phyloP scores from a whole-genome alignment of 2,888 invertebrate genomes.

The Nudaria mundana region DNA sequence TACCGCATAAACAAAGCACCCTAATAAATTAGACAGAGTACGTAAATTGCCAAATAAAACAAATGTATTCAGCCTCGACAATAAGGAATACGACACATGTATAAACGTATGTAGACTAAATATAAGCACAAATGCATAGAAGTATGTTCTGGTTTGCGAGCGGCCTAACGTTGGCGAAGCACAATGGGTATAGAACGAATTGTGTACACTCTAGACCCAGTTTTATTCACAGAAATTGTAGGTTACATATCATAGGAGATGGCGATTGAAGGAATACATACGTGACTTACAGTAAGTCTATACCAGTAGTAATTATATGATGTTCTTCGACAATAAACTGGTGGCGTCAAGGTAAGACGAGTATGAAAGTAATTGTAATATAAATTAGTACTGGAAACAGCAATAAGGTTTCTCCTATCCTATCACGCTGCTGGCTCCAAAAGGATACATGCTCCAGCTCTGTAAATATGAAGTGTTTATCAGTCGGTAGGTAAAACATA shows the following conservation, averaged over 20 bases:
- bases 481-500: no score
- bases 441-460: no score
- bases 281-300: no score
- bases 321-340: no score
- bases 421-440: no score
- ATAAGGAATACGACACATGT: constrained; percentile 31
- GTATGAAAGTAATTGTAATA: no score
- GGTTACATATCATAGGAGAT: constrained; percentile 1
- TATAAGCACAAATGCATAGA: constrained; percentile 17
- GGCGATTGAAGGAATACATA: constrained; percentile 6
- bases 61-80: constrained; percentile 28
- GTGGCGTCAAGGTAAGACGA: no score
- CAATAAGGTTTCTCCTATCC: no score
- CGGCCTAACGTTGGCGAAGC: constrained; percentile 39
- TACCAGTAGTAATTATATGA: no score
- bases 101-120: constrained; percentile 15
- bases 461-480: no score
- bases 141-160: constrained; percentile 26
- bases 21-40: constrained; percentile 18
- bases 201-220: constrained; percentile 35
- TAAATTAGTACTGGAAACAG: no score
- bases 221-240: constrained; percentile 25
- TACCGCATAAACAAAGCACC: constrained; percentile 9
- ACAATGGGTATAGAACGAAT: constrained; percentile 44
- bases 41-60: constrained; percentile 31